Base-by-base conservation (phyloP, 2,113 vertebrate species). In the Conger conger region DNA sequence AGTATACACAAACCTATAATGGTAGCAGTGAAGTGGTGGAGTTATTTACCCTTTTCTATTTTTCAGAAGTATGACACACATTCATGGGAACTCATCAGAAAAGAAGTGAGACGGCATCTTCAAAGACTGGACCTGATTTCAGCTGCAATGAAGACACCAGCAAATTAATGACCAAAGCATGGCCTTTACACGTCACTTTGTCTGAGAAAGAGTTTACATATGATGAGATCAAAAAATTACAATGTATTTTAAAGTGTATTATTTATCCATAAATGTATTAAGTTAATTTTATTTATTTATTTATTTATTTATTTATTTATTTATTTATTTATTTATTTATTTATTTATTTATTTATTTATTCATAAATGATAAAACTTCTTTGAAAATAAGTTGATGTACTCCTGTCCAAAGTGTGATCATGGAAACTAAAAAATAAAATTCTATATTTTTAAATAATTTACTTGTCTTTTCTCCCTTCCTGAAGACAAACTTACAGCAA, bases 51-150 rank as follows among this genome's bases (percentile, higher is more conserved):
- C 8, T 78, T 78, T 38, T 38, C 3, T 38, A 17, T 20, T 78
- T 78, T 78, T 78, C 36, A 78, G 76, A 78, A 78, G 1, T 78
- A 37, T 17, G 37, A 37, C 17, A 18, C 76, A 17, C 76, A 36
- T 16, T 36, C 76, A 36, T 78, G 76, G 76, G 76, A 78, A 37
- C 76, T 78, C 76, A 23, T 78, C 76, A 36, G 76, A 38, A 78
- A 78, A 78, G 76, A 78, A 78, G 76, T 78, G 1, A 1, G 17
- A 23, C 76, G 37, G 18, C 76, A 78, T 37, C 76, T 78, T 13
- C 68, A 73, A 33, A 73, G 27, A 7, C 68, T 73, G n/a, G 68
- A 73, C n/a, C 68, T 73, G 16, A 7, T 38, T 16, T 38, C 16
- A 1, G 18, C 76, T 78, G 36, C 76, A 37, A 37, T 78, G 33